Evolutionary conservation across 2,113 vertebrate genomes (phyloP).

Genomic region (Choloepus hoffmanni): DNA sequence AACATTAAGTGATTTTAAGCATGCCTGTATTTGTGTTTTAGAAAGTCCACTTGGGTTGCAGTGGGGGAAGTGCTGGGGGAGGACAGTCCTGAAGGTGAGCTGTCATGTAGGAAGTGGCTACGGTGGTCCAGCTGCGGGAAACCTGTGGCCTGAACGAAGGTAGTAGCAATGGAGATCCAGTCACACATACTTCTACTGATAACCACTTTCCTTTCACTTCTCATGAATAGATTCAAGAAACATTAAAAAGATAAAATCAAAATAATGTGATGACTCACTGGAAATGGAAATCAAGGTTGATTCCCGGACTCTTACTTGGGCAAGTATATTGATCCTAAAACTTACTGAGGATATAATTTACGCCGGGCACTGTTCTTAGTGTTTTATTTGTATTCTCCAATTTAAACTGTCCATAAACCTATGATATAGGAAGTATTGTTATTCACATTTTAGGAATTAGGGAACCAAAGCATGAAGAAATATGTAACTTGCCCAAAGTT

Average conservation of each 20-base stretch:
- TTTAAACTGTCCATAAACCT: neutral
- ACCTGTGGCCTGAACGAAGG: neutral
- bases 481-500: neutral
- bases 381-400: neutral
- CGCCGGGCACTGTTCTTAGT: neutral
- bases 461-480: neutral
- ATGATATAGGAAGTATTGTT: neutral
- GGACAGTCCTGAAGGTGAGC: neutral
- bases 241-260: neutral
- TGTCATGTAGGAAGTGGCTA: neutral
- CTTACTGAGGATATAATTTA: neutral
- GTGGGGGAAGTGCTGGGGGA: neutral
- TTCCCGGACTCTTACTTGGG: neutral
- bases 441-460: neutral
- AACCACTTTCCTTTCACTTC: neutral
- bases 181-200: neutral
- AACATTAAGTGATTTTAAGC: neutral
- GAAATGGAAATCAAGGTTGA: neutral
- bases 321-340: neutral
- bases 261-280: neutral
- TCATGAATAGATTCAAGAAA: neutral
- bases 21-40: neutral
- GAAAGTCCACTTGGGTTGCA: neutral
- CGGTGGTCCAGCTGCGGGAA: neutral
- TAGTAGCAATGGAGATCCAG: neutral